phyloP scores from a whole-genome alignment of 2,113 vertebrate species.

The Ameiurus melas region DNA sequence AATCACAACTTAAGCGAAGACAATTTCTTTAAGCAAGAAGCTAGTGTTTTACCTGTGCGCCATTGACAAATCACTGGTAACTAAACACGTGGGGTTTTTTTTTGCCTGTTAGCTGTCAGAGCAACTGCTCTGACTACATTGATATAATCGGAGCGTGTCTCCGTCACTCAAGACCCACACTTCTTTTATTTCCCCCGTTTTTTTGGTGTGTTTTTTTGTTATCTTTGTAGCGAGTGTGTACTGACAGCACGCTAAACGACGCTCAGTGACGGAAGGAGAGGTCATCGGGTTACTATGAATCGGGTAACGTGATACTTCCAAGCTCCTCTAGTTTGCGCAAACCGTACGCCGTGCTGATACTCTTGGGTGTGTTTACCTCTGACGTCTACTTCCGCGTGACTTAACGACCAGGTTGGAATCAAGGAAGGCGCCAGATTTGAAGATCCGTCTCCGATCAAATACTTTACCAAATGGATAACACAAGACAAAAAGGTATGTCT shows the following conservation, averaged over 20 bases:
- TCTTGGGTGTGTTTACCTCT: background rate
- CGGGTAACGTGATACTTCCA: background rate
- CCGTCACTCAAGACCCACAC: background rate
- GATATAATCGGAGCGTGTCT: background rate
- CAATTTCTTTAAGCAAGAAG: background rate
- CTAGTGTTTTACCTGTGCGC: background rate
- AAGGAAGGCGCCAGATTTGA: conserved; percentile 42
- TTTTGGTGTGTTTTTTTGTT: background rate
- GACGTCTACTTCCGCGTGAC: background rate
- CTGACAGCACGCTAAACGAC: background rate
- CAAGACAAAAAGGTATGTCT: conserved; percentile 28
- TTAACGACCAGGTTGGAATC: background rate
- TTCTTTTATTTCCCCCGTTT: background rate
- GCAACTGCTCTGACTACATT: background rate
- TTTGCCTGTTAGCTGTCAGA: background rate
- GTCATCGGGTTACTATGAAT: background rate
- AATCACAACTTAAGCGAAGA: background rate
- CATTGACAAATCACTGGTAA: background rate
- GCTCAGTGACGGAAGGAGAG: background rate
- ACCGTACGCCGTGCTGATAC: background rate
- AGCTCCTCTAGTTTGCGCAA: background rate
- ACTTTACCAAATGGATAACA: conserved; percentile 9
- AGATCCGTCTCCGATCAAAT: background rate
- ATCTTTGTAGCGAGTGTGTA: background rate
- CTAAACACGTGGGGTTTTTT: background rate